Evolutionary conservation across 2,797 vertebrate genomes (phyloP).

Genomic region (Microcaecilia unicolor): DNA sequence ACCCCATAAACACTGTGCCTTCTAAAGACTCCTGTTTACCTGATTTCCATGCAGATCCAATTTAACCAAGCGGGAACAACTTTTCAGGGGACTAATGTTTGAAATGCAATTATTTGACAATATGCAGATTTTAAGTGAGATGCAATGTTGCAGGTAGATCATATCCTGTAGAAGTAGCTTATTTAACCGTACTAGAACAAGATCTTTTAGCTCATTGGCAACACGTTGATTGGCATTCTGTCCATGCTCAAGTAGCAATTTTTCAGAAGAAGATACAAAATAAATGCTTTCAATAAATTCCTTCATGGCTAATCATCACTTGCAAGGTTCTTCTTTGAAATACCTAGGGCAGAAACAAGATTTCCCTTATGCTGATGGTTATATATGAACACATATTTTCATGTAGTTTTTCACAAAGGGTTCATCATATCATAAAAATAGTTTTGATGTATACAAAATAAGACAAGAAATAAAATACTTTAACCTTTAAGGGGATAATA

Average conservation of each 20-base stretch:
- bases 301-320: constrained; percentile 10
- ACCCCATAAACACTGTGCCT: too few relatives aligned
- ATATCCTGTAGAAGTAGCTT: constrained; percentile 34
- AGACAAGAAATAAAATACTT: too few relatives aligned
- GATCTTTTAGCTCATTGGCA: constrained; percentile 16
- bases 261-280: constrained; percentile 20
- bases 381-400: too few relatives aligned
- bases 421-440: too few relatives aligned
- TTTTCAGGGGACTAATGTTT: constrained; percentile 35
- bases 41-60: constrained; percentile 54
- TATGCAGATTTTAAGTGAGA: constrained; percentile 39
- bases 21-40: constrained; percentile 19
- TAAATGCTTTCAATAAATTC: constrained; percentile 1
- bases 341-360: constrained; percentile 26
- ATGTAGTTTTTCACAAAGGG: too few relatives aligned
- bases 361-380: too few relatives aligned
- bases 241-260: constrained; percentile 15
- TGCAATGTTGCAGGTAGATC: constrained; percentile 23
- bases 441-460: too few relatives aligned
- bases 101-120: constrained; percentile 47
- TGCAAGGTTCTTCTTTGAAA: constrained; percentile 27
- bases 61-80: constrained; percentile 46
- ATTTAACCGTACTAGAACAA: constrained; percentile 31
- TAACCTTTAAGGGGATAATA: too few relatives aligned
- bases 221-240: constrained; percentile 12